phyloP scores from a whole-genome alignment of 2,113 vertebrate genomes.

The Esox niger region DNA sequence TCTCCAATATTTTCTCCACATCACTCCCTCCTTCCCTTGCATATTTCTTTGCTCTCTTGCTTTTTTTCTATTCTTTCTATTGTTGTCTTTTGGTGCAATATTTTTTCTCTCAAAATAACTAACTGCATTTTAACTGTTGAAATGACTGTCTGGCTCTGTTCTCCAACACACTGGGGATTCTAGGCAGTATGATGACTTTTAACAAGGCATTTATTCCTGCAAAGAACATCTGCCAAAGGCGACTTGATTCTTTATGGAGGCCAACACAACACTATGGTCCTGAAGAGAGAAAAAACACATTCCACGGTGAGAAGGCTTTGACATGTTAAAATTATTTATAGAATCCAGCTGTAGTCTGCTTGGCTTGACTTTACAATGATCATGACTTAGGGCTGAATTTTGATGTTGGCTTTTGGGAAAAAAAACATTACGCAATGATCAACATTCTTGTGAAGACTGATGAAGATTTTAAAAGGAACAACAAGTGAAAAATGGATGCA shows the following conservation, averaged over 20 bases:
- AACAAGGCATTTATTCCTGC: slow-evolving; percentile 6
- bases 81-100: not conserved
- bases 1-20: not conserved
- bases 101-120: not conserved
- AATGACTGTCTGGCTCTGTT: not conserved
- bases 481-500: not conserved
- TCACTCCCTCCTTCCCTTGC: not conserved
- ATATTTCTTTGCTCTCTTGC: not conserved
- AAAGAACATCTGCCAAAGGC: slow-evolving; percentile 15
- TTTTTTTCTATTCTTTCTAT: not conserved
- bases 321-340: slow-evolving; percentile 47
- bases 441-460: not conserved
- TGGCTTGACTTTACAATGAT: slow-evolving; percentile 23
- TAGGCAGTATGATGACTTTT: slow-evolving; percentile 6
- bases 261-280: slow-evolving; percentile 1
- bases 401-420: slow-evolving; percentile 6
- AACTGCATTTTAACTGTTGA: not conserved
- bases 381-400: slow-evolving; percentile 25
- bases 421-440: slow-evolving; percentile 8
- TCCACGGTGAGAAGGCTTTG: slow-evolving; percentile 44
- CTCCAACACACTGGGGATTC: not conserved
- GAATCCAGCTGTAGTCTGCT: slow-evolving; percentile 44
- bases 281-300: slow-evolving; percentile 37
- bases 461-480: not conserved
- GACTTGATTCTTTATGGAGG: not conserved